phyloP scores from a whole-genome alignment of 2,113 vertebrate genomes.

The Ranitomeya variabilis region DNA sequence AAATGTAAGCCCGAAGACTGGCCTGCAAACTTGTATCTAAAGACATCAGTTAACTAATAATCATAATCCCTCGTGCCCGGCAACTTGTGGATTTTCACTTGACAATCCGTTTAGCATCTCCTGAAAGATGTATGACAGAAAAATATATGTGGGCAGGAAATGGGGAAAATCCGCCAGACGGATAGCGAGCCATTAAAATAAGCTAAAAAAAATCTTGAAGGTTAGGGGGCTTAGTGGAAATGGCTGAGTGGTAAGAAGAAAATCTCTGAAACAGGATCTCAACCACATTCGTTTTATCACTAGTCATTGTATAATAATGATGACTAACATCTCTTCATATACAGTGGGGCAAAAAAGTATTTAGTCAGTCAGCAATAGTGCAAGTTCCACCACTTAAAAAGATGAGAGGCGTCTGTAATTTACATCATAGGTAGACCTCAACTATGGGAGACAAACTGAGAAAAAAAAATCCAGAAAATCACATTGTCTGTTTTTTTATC shows the following conservation, averaged over 20 bases:
- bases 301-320: slow-evolving; percentile 54
- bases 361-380: too few species aligned
- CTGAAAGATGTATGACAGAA: slow-evolving; percentile 56
- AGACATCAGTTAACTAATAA: slow-evolving; percentile 51
- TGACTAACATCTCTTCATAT: slow-evolving; percentile 47
- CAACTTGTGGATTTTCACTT: slow-evolving; percentile 48
- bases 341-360: too few species aligned
- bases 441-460: too few species aligned
- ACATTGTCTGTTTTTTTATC: too few species aligned
- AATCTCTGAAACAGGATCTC: slow-evolving; percentile 48
- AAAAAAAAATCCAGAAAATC: too few species aligned
- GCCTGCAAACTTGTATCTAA: slow-evolving; percentile 38
- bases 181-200: slow-evolving; percentile 52
- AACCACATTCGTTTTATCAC: slow-evolving; percentile 44
- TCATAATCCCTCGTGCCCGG: slow-evolving; percentile 49
- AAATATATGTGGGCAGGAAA: slow-evolving; percentile 42
- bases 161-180: slow-evolving; percentile 28
- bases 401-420: too few species aligned
- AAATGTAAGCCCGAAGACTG: slow-evolving; percentile 14
- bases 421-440: too few species aligned
- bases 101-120: slow-evolving; percentile 53
- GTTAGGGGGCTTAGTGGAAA: slow-evolving; percentile 49
- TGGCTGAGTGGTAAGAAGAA: slow-evolving; percentile 49
- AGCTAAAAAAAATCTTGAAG: slow-evolving; percentile 33
- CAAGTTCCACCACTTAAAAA: too few species aligned